Evolutionary conservation across 2,113 vertebrate genomes (phyloP).

Genomic region (Etia nguti): DNA sequence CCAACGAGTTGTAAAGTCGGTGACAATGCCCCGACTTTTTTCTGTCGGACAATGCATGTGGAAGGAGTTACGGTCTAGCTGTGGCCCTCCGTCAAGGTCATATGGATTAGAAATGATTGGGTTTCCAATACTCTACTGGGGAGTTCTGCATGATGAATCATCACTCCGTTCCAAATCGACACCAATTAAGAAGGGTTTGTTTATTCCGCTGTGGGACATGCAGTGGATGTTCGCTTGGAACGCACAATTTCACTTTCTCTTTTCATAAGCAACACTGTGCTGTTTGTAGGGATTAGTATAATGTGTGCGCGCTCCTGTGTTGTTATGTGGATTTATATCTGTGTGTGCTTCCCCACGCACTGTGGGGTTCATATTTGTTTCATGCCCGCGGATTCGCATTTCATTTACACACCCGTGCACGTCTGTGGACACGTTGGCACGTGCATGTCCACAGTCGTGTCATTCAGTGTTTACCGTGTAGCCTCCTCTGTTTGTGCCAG

Average conservation of each 20-base stretch:
- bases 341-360: background rate
- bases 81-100: slow-evolving; percentile 68
- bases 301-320: background rate
- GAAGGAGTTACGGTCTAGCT: slow-evolving; percentile 35
- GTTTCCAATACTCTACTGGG: slow-evolving; percentile 67
- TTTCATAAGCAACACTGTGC: slow-evolving; percentile 47
- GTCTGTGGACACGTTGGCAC: background rate
- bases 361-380: slow-evolving; percentile 24
- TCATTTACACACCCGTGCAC: background rate
- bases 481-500: slow-evolving; percentile 52
- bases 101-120: slow-evolving; percentile 73
- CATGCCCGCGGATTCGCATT: slow-evolving; percentile 5
- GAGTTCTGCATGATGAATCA: slow-evolving; percentile 72
- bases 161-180: slow-evolving; percentile 68
- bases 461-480: slow-evolving; percentile 47
- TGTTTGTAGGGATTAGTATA: slow-evolving; percentile 58
- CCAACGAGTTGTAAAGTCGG: slow-evolving; percentile 52
- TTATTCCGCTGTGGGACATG: slow-evolving; percentile 59
- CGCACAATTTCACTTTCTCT: slow-evolving; percentile 36
- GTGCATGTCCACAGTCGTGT: slow-evolving; percentile 28
- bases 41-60: slow-evolving; percentile 23
- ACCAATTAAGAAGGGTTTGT: slow-evolving; percentile 71
- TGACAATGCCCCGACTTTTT: slow-evolving; percentile 50
- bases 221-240: slow-evolving; percentile 43
- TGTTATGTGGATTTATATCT: background rate